Conservation (phyloP, 2,113 vertebrate species). For the Microcebus ravelobensis region DNA sequence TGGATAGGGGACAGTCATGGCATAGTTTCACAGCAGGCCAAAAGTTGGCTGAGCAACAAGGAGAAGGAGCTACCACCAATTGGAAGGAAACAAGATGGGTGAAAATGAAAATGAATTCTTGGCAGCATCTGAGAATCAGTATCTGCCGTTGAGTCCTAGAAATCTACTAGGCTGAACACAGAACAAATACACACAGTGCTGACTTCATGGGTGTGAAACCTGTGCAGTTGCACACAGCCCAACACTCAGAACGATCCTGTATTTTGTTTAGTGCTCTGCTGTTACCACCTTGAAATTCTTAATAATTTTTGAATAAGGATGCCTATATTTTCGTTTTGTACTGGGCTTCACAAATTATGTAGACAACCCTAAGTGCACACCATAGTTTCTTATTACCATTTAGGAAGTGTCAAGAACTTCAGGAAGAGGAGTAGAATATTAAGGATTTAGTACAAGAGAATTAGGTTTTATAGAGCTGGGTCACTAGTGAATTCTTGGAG, state of each 20-base stretch:
- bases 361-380: not conserved
- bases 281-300: conserved; percentile 6
- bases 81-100: not conserved
- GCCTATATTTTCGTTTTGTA: not conserved
- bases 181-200: not conserved
- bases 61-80: not conserved
- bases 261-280: not conserved
- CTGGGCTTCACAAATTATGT: not conserved
- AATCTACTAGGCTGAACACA: not conserved
- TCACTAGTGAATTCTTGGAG: not conserved
- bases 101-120: not conserved
- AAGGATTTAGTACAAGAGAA: not conserved
- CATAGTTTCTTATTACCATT: conserved; percentile 7
- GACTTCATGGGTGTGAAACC: not conserved
- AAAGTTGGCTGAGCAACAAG: not conserved
- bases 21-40: not conserved
- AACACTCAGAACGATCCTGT: not conserved
- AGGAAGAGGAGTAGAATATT: not conserved
- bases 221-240: too few species aligned
- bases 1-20: not conserved
- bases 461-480: not conserved
- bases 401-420: not conserved
- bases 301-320: not conserved
- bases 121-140: not conserved
- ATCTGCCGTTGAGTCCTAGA: not conserved